phyloP scores from a whole-genome alignment of 2,888 invertebrate genomes.

The Monopis laevigella region DNA sequence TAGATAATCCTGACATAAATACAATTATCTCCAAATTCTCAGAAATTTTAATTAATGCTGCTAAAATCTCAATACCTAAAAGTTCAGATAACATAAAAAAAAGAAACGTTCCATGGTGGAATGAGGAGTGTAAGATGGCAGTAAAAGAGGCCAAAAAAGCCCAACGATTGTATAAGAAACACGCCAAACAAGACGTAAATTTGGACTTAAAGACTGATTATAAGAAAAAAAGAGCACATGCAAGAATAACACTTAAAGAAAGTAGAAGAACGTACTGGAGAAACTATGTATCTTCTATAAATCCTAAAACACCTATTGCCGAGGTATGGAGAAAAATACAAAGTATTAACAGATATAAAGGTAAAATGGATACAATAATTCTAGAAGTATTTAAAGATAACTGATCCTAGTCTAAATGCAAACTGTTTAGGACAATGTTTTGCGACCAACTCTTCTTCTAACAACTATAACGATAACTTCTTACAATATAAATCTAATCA shows the following conservation, averaged over 20 bases:
- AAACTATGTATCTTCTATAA: slow-evolving; percentile 15
- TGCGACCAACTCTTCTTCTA: slow-evolving; percentile 15
- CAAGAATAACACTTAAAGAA: slow-evolving; percentile 12
- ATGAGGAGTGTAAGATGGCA: slow-evolving; percentile 11
- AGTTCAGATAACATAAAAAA: slow-evolving; percentile 11
- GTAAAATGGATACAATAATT: not conserved
- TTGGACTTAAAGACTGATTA: slow-evolving; percentile 10
- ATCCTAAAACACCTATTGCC: slow-evolving; percentile 12
- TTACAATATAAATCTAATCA: slow-evolving; percentile 1
- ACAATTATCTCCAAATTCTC: slow-evolving; percentile 6
- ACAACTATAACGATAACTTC: slow-evolving; percentile 15
- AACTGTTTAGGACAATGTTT: slow-evolving; percentile 14
- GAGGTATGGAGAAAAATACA: slow-evolving; percentile 15
- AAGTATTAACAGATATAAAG: not conserved
- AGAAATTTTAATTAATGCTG: slow-evolving; percentile 14
- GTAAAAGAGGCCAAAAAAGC: slow-evolving; percentile 12
- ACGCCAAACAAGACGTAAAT: slow-evolving; percentile 11
- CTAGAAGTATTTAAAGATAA: not conserved
- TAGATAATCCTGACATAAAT: slow-evolving; percentile 1
- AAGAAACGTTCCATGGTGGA: slow-evolving; percentile 9
- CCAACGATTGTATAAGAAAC: slow-evolving; percentile 8
- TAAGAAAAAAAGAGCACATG: slow-evolving; percentile 12
- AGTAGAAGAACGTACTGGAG: slow-evolving; percentile 12
- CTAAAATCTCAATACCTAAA: slow-evolving; percentile 8
- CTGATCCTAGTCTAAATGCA: not conserved